phyloP scores from a whole-genome alignment of 2,888 invertebrate genomes.

The Hyposoter dolosus region DNA sequence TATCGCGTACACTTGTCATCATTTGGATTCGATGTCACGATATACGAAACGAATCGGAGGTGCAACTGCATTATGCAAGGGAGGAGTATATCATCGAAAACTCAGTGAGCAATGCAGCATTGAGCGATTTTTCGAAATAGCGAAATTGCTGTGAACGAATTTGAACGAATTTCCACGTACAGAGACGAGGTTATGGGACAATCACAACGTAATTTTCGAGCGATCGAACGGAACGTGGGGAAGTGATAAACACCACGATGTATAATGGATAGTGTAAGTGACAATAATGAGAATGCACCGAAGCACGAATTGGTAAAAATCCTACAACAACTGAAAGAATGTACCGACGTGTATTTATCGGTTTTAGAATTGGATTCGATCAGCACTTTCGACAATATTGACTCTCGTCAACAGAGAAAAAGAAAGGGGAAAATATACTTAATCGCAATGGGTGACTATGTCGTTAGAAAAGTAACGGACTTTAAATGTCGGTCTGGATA shows the following conservation, averaged over 20 bases:
- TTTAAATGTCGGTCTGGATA: not conserved
- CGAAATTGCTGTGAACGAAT: not conserved
- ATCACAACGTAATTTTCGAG: constrained; percentile 2
- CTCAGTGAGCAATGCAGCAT: not conserved
- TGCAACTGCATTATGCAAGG: too few species aligned
- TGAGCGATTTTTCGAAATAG: not conserved
- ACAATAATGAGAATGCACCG: constrained; percentile 12
- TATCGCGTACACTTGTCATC: not conserved
- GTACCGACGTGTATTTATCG: not conserved
- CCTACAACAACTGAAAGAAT: not conserved
- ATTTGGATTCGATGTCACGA: not conserved
- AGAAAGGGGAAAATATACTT: not conserved
- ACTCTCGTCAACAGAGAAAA: not conserved
- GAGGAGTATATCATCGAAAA: not conserved
- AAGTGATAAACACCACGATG: not conserved
- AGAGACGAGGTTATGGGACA: not conserved
- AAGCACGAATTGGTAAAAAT: constrained; percentile 17
- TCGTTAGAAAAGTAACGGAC: constrained; percentile 16
- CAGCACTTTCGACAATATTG: not conserved
- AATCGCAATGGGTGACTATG: not conserved
- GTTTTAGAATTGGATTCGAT: not conserved
- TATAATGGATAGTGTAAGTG: not conserved
- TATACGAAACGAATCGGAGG: not conserved
- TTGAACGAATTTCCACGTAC: not conserved
- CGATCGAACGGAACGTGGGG: constrained; percentile 15